phyloP scores from a whole-genome alignment of 1,140 invertebrate species.

The Heliconius congener region DNA sequence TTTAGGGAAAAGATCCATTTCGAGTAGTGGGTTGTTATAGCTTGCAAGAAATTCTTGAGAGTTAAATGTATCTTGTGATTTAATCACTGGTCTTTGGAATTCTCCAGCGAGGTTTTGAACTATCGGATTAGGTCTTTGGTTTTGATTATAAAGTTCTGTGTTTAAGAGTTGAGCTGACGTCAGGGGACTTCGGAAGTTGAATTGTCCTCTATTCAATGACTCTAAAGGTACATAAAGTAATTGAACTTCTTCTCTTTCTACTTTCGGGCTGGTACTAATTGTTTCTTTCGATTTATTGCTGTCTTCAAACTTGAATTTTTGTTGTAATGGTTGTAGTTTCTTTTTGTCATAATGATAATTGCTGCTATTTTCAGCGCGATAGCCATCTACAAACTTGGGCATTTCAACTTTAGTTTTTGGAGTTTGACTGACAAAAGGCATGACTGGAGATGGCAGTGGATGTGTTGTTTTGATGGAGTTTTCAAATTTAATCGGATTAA shows the following conservation, averaged over 20 bases:
- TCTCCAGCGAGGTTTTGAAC: slow-evolving; percentile 62
- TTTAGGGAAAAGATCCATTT: slow-evolving; percentile 55
- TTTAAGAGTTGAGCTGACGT: slow-evolving; percentile 57
- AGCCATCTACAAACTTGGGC: slow-evolving; percentile 73
- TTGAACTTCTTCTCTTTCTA: slow-evolving; percentile 86
- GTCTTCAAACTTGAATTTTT: slow-evolving; percentile 68
- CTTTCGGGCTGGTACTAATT: slow-evolving; percentile 52
- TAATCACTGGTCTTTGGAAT: slow-evolving; percentile 50
- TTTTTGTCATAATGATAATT: slow-evolving; percentile 49
- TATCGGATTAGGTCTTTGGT: slow-evolving; percentile 54
- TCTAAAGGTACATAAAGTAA: slow-evolving; percentile 90
- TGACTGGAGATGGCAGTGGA: slow-evolving; percentile 49
- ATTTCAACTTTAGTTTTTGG: slow-evolving; percentile 50
- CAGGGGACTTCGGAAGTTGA: slow-evolving; percentile 67
- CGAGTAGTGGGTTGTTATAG: slow-evolving; percentile 59
- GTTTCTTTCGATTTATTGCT: slow-evolving; percentile 55
- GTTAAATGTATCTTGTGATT: slow-evolving; percentile 51
- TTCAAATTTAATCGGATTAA: slow-evolving; percentile 59
- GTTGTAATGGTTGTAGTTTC: slow-evolving; percentile 54
- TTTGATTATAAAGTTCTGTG: slow-evolving; percentile 61
- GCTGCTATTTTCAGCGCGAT: slow-evolving; percentile 65
- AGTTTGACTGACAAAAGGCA: slow-evolving; percentile 50
- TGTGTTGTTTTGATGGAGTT: slow-evolving; percentile 49
- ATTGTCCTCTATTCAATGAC: slow-evolving; percentile 84
- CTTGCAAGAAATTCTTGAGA: slow-evolving; percentile 55